Evolutionary conservation across 1,140 invertebrate species (phyloP).

Genomic region (Leguminivora glycinivorella): DNA sequence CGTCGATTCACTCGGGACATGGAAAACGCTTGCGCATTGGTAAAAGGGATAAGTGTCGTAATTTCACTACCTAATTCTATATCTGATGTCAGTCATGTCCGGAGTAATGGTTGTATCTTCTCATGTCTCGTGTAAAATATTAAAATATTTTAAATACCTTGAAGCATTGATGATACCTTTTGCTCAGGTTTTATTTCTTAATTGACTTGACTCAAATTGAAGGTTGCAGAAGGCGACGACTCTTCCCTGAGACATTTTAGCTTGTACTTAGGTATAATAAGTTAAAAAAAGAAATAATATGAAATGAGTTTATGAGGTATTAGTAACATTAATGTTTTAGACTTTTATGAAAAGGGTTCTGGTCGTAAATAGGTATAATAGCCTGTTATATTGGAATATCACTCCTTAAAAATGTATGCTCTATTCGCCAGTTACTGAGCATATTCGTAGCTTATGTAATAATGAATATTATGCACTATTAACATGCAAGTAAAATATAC

Average conservation of each 20-base stretch:
- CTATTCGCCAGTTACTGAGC: neutral
- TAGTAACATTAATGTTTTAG: neutral
- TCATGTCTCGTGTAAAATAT: neutral
- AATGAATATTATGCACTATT: too few species aligned
- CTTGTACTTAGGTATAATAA: neutral
- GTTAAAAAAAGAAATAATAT: neutral
- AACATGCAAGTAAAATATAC: neutral
- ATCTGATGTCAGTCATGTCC: neutral
- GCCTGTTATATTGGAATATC: neutral
- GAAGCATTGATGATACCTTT: neutral
- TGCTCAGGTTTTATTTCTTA: neutral
- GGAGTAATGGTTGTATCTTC: neutral
- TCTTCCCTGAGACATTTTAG: neutral
- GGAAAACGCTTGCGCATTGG: neutral
- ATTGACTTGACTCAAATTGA: slow-evolving; percentile 4
- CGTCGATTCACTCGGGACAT: slow-evolving; percentile 16
- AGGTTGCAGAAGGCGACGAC: neutral
- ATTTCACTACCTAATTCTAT: neutral
- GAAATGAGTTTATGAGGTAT: neutral
- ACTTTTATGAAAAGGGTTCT: neutral
- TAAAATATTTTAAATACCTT: neutral
- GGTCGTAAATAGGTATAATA: neutral
- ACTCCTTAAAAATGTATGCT: neutral
- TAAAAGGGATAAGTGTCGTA: neutral
- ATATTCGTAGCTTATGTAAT: too few species aligned